These are phyloP conservation scores for Nyctalus aviator DNA, from an alignment of 2,797 vertebrate species.

Conservation along the genomic window DNA sequence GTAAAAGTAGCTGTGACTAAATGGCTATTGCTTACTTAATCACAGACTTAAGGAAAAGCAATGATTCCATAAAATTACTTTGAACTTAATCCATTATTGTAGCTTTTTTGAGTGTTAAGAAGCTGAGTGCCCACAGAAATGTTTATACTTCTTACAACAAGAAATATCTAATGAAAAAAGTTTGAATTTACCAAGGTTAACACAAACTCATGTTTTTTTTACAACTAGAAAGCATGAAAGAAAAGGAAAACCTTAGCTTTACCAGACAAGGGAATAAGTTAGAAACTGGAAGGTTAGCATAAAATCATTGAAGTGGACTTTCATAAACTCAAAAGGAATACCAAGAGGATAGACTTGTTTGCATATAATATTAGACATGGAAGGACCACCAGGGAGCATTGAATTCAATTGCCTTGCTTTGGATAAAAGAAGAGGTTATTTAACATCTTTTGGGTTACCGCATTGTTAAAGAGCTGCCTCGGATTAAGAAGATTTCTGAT, in stretches of 20 bases:
- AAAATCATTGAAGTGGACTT: not conserved
- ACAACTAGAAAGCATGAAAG: not conserved
- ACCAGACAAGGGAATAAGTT: not conserved
- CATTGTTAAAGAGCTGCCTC: not conserved
- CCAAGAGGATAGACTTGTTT: conserved; percentile 39
- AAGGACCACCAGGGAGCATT: not conserved
- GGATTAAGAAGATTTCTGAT: conserved; percentile 43
- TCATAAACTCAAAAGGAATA: not conserved
- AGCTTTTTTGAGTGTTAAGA: conserved; percentile 7
- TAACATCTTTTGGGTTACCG: conserved; percentile 2
- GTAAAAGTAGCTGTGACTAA: not conserved
- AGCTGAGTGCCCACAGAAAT: not conserved
- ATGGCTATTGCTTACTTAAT: not conserved
- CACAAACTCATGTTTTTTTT: not conserved
- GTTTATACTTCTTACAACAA: not conserved
- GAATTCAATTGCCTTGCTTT: not conserved
- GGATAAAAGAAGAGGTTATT: not conserved
- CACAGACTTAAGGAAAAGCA: not conserved
- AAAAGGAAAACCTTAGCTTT: not conserved
- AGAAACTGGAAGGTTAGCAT: not conserved
- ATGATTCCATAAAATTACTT: not conserved
- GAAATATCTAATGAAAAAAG: conserved; percentile 8
- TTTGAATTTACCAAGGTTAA: conserved; percentile 30
- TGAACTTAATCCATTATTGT: not conserved
- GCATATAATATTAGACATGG: conserved; percentile 13